phyloP scores from a whole-genome alignment of 2,797 vertebrate genomes.

The Xenopus petersii region DNA sequence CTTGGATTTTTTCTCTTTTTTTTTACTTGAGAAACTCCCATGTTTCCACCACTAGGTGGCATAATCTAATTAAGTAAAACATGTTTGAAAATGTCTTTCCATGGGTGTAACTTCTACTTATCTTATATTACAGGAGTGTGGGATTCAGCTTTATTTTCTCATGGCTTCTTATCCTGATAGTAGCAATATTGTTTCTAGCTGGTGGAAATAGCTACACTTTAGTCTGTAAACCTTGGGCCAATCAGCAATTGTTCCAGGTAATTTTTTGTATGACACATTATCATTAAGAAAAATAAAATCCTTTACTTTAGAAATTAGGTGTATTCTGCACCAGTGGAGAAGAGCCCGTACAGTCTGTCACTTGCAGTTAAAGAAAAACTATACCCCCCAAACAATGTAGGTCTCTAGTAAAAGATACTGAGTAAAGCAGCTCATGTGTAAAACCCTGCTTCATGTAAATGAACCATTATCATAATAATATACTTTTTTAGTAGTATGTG shows the following conservation, averaged over 20 bases:
- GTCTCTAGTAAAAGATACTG: too few relatives aligned
- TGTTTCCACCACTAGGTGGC: conserved; percentile 5
- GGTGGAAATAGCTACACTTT: conserved; percentile 76
- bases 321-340: too few relatives aligned
- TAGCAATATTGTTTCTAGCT: conserved; percentile 72
- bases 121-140: conserved; percentile 67
- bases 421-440: too few relatives aligned
- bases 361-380: too few relatives aligned
- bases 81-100: not conserved
- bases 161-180: conserved; percentile 84
- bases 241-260: conserved; percentile 74
- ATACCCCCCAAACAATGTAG: too few relatives aligned
- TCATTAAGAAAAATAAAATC: too few relatives aligned
- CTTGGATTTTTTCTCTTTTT: too few relatives aligned
- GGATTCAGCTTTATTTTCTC: conserved; percentile 84
- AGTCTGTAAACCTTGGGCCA: conserved; percentile 73
- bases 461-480: too few relatives aligned
- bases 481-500: too few relatives aligned
- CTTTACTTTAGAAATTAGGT: too few relatives aligned
- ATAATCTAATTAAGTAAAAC: not conserved
- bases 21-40: not conserved
- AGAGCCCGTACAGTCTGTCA: too few relatives aligned
- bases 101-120: not conserved
- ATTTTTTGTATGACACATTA: not conserved
- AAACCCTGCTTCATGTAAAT: too few relatives aligned